Percentiles rank a stretch among this genome's conserved stretches.
Conservation (phyloP, 2,888 invertebrate species). For the Folsomia manolachei region DNA sequence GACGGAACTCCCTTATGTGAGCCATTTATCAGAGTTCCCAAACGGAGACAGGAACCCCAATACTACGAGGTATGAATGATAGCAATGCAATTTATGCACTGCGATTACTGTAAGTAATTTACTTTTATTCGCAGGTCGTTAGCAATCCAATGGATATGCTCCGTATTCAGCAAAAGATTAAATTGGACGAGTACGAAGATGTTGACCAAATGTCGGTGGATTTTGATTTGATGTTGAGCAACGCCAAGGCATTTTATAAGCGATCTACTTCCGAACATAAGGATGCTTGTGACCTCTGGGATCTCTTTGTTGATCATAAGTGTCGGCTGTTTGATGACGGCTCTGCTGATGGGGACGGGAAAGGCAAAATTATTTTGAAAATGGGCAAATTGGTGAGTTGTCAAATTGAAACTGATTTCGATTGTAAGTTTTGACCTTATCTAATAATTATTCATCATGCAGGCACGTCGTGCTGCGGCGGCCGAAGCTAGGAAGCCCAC, state of each 20-base stretch:
- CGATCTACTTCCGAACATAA: slow-evolving; percentile 76
- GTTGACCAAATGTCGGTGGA: slow-evolving; percentile 87
- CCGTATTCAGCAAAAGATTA: slow-evolving; percentile 92
- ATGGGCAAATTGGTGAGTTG: slow-evolving; percentile 58
- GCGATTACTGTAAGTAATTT: slow-evolving; percentile 7
- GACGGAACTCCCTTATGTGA: slow-evolving; percentile 89
- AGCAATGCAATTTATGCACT: not conserved
- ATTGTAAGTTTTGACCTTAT: not conserved
- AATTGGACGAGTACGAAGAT: slow-evolving; percentile 94
- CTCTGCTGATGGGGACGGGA: slow-evolving; percentile 56
- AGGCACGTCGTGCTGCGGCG: slow-evolving; percentile 52
- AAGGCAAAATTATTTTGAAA: slow-evolving; percentile 60
- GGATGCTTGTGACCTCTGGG: slow-evolving; percentile 86
- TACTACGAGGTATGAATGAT: slow-evolving; percentile 66
- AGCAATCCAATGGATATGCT: slow-evolving; percentile 91
- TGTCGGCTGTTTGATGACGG: slow-evolving; percentile 56
- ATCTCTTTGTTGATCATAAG: slow-evolving; percentile 68
- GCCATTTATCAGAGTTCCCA: slow-evolving; percentile 90
- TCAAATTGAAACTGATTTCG: not conserved
- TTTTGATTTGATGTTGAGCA: slow-evolving; percentile 84
- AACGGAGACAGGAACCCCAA: slow-evolving; percentile 84
- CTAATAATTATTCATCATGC: slow-evolving; percentile 4
- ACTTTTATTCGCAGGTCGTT: slow-evolving; percentile 66
- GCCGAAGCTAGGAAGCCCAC: slow-evolving; percentile 53
- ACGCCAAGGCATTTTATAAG: slow-evolving; percentile 92